Evolutionary conservation across 2,113 vertebrate species (phyloP), one percentile per base, ranked within the genome.

Genomic region (Picathartes gymnocephalus): DNA sequence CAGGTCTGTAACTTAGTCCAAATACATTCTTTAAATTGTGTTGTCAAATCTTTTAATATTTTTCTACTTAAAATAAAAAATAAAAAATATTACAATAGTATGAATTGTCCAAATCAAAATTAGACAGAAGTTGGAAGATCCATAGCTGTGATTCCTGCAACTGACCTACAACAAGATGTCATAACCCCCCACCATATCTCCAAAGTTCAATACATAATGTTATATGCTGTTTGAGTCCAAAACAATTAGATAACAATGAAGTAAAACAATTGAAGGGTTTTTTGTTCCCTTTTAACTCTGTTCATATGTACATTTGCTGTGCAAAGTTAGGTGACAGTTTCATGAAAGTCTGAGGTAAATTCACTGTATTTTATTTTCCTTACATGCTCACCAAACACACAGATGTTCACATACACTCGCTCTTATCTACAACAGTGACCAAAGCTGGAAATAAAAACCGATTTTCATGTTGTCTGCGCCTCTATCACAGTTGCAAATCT

Each of bases 131-230:
- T 21, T 81, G 61, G 54, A 70, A 89, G 83, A 92, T 88, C 60
- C 51, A 91, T 51, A 93, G 42, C 18, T 86, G 47, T 60, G 50
- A 79, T 93, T 92, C 93, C 87, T 91, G 47, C 30, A 78, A 70
- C 42, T 48, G 35, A 96, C 92, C 70, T 74, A 62, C 80, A 79
- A 42, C 6, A 79, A 25, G 17, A 48, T n/a, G 50, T 11, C 81
- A 86, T 72, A 90, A 81, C 7, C 6, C 5, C 0, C 31, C 42
- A 11, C 20, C 13, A 80, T 37, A 57, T 15, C 47, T 24, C 71
- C 73, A 89, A 68, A 44, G 33, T 93, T 93, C 88, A 79, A 48
- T 85, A 92, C 54, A 90, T 86, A 96, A 94, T 60, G 56, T 57
- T 78, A 39, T 47, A 71, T 57, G 61, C 88, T 94, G 78, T 61